Conservation (phyloP, 92 coral and sea anemone species). For the Blastomussa wellsi region DNA sequence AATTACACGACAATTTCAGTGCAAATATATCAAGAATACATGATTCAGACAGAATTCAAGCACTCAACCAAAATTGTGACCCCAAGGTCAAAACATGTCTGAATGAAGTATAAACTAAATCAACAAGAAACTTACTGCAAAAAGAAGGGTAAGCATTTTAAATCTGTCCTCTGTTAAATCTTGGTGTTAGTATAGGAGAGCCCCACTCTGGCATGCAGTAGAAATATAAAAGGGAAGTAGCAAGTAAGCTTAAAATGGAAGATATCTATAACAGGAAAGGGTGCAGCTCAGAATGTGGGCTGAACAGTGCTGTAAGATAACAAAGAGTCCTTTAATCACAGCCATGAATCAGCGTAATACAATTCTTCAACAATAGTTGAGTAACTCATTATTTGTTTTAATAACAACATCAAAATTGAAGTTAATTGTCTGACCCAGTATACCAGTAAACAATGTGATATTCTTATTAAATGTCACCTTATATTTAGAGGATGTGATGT, state of each 20-base stretch:
- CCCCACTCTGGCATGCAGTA: constrained; percentile 28
- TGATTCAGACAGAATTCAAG: background rate
- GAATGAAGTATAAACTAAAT: background rate
- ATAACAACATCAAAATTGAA: background rate
- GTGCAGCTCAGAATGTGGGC: constrained; percentile 25
- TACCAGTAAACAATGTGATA: background rate
- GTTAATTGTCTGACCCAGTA: background rate
- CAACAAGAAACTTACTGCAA: constrained; percentile 58
- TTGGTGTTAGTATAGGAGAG: constrained; percentile 30
- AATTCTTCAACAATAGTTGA: background rate
- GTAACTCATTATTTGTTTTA: background rate
- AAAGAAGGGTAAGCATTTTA: constrained; percentile 57
- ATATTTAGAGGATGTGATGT: background rate
- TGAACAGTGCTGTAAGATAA: background rate
- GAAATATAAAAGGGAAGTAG: constrained; percentile 16
- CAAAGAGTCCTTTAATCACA: background rate
- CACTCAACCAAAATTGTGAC: background rate
- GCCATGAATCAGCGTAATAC: background rate
- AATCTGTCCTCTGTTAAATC: constrained; percentile 18
- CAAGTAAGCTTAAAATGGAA: background rate
- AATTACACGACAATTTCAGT: background rate
- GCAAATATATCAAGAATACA: background rate
- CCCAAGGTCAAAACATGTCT: constrained; percentile 21
- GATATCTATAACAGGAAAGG: constrained; percentile 13
- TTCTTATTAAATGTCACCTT: background rate